Percentiles rank a stretch among this genome's conserved stretches.
These are phyloP conservation scores for Lophura nycthemera DNA, from an alignment of 2,113 vertebrate genomes.

Conservation along the genomic window DNA sequence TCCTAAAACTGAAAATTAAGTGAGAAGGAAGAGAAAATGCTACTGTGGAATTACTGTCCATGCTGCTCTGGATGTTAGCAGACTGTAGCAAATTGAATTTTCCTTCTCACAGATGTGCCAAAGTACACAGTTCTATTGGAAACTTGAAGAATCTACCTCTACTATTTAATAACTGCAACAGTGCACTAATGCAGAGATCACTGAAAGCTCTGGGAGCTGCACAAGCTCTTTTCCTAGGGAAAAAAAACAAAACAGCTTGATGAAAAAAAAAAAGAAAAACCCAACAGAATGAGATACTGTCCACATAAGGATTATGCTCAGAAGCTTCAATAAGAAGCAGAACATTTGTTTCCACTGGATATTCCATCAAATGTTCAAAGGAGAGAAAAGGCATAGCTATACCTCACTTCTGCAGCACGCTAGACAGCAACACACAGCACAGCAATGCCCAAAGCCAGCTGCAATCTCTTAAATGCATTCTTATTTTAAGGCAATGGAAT, in stretches of 20 bases:
- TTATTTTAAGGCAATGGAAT: neutral
- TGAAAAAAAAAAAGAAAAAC: neutral
- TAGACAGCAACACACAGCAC: conserved; percentile 44
- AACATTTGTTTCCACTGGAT: neutral
- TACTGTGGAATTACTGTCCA: conserved; percentile 14
- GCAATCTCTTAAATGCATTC: neutral
- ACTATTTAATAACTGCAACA: conserved; percentile 3
- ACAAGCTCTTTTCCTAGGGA: neutral
- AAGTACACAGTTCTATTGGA: neutral
- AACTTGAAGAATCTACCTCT: neutral
- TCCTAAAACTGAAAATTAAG: conserved; percentile 12
- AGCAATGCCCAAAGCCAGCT: conserved; percentile 30
- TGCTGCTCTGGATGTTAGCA: neutral
- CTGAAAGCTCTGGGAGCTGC: conserved; percentile 14
- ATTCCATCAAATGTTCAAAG: neutral
- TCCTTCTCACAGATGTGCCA: neutral
- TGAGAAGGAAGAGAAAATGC: conserved; percentile 35
- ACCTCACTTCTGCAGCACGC: conserved; percentile 43
- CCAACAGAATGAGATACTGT: neutral
- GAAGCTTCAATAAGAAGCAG: neutral
- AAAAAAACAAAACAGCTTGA: neutral
- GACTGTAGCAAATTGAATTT: neutral
- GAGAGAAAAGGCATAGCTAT: conserved; percentile 42
- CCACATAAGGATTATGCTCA: neutral
- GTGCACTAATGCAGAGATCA: neutral